Base-by-base conservation (phyloP, 1,140 invertebrate species). In the Diabrotica virgifera region DNA sequence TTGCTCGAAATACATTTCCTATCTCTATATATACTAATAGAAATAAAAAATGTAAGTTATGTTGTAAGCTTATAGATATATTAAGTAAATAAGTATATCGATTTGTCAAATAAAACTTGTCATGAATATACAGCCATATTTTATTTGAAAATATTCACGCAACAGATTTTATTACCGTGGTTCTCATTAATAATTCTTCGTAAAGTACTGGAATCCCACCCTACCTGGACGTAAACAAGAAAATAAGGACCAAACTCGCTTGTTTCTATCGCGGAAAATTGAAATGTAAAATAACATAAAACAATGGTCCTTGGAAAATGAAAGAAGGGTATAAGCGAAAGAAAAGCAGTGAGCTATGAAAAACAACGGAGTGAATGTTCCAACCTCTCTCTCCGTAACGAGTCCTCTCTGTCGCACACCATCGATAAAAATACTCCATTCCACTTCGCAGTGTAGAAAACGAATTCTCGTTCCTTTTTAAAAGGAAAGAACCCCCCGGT, bases 391-490 rank as follows among this genome's bases (percentile, higher is more conserved):
- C 40, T 35, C 24, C 38, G 37, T 46, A 5, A 12, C 36, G 51
- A 8, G 51, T 9, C 52, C 24, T 46, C 52, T 36, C 52, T n/a
- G 37, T 13, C 11, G 36, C 52, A 54, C 52, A 54, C 36, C 36
- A 62, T 38, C 52, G 37, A 62, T 62, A 62, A 62, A 62, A 62
- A 62, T 38, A 7, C 35, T 62, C 60, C 60, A 62, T 62, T 62
- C 60, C 60, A 62, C 60, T 62, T 62, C 14, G 37, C 52, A 36
- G 60, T 62, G 52, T 54, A 54, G 60, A 62, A 62, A 62, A 62
- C 61, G 60, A 62, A 62, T 62, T 13, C 53, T 63, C 68, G 64
- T 56, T 57, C 68, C 64, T 69, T 69, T 69, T 69, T 60, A 68
- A 69, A 69, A 69, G 64, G 68, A 66, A 62, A 60, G 59, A 46